These are phyloP conservation scores for Campylomormyrus numenius DNA, from an alignment of 2,113 vertebrate genomes.

Conservation along the genomic window DNA sequence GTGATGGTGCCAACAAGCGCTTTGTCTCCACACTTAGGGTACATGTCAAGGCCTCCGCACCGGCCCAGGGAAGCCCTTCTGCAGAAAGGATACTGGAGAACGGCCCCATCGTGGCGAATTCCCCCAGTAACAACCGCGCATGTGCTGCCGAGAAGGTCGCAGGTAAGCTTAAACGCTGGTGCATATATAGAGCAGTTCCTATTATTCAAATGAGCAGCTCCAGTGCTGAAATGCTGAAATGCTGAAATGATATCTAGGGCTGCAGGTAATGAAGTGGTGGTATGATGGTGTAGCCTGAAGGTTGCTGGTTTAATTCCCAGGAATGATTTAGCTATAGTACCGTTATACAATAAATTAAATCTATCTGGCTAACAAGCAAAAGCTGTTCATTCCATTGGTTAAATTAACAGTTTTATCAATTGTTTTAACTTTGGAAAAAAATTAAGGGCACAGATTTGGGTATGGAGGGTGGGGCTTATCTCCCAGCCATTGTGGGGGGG, in stretches of 20 bases:
- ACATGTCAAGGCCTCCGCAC: neutral
- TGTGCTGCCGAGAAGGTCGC: neutral
- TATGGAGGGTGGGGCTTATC: neutral
- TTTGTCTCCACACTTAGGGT: slow-evolving; percentile 21
- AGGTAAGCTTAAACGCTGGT: neutral
- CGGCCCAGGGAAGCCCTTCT: neutral
- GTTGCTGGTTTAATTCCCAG: neutral
- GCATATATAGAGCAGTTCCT: neutral
- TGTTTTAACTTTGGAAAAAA: neutral
- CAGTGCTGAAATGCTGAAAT: neutral
- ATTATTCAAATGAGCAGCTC: neutral
- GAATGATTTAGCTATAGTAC: neutral
- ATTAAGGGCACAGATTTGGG: neutral
- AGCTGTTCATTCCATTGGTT: neutral
- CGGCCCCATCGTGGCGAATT: neutral
- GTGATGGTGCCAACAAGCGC: neutral
- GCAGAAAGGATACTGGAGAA: neutral
- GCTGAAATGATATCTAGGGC: neutral
- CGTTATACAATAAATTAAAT: neutral
- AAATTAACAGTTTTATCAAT: neutral
- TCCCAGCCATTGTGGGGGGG: neutral
- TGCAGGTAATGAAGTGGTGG: neutral
- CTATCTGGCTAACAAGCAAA: neutral
- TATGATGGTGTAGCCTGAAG: neutral
- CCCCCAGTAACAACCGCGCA: neutral